phyloP scores from a whole-genome alignment of 92 coral and sea anemone genomes.

The Ricordea florida region DNA sequence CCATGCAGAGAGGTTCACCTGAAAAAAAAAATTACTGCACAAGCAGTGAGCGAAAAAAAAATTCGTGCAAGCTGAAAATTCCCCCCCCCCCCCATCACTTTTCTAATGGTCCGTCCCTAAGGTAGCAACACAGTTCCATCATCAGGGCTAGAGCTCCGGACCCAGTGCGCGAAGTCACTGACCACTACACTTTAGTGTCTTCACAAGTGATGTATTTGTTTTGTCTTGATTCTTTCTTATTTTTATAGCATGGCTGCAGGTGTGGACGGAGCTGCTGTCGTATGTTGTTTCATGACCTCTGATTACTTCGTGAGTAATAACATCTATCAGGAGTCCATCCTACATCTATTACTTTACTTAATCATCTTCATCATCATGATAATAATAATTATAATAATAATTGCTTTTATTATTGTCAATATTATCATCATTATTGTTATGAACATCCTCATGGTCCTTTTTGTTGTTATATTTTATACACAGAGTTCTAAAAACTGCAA shows the following conservation, averaged over 20 bases:
- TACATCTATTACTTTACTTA: background rate
- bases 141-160: no score
- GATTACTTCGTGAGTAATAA: slow-evolving; percentile 67
- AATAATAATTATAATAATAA: background rate
- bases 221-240: background rate
- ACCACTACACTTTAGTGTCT: no score
- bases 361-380: background rate
- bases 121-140: no score
- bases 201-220: no score
- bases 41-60: no score
- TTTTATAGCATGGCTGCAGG: slow-evolving; percentile 78
- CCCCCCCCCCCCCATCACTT: no score
- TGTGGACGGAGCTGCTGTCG: slow-evolving; percentile 75
- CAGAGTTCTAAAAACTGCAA: slow-evolving; percentile 87
- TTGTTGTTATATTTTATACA: background rate
- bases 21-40: no score
- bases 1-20: no score
- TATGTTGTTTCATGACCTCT: slow-evolving; percentile 86
- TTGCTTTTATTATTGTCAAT: background rate
- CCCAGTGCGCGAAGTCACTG: no score
- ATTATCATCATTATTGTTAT: background rate
- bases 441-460: background rate
- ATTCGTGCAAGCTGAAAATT: no score
- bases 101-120: no score
- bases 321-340: no score